Evolutionary conservation across 2,113 vertebrate genomes (phyloP), one percentile per base, ranked within the genome.

Genomic region (Elgaria multicarinata): DNA sequence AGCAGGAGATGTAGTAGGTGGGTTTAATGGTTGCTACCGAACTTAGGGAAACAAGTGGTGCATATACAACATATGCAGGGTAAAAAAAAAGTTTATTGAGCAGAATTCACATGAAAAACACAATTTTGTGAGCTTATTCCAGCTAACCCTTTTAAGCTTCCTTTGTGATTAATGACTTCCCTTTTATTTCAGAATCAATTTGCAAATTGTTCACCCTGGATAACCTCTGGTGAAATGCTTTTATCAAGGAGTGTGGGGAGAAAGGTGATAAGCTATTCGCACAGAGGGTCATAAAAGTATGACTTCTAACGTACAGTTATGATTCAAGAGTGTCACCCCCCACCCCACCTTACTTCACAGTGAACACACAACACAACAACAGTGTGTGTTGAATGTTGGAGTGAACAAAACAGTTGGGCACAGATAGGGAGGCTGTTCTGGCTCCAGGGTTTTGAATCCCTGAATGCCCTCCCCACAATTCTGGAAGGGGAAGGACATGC

Each of bases 321-420:
- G 86, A 94, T 88, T 92, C 87, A 89, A 89, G 90, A 78, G 89
- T 55, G 86, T 82, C 85, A 58, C 90, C 93, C 20, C 2, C 16
- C 31, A n/a, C 2, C 8, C 58, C 58, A 62, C 4, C 22, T 20
- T 18, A 36, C 22, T 74, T 87, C 74, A 95, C 92, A 91, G n/a
- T n/a, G n/a, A n/a, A n/a, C n/a, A n/a, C n/a, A n/a, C n/a, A n/a
- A n/a, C n/a, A n/a, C n/a, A n/a, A n/a, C n/a, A n/a, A n/a, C n/a
- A n/a, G 84, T 0, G 0, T 62, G 22, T 39, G 24, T 42, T 42
- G 10, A 31, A 39, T 20, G 13, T 58, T n/a, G 66, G 2, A 3
- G 31, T 39, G 12, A 33, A n/a, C 0, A 31, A 12, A n/a, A n/a
- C n/a, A n/a, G n/a, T n/a, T n/a, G n/a, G n/a, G n/a, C n/a, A n/a